phyloP scores from a whole-genome alignment of 1,140 invertebrate species.

The Philopotamus ludificatus region DNA sequence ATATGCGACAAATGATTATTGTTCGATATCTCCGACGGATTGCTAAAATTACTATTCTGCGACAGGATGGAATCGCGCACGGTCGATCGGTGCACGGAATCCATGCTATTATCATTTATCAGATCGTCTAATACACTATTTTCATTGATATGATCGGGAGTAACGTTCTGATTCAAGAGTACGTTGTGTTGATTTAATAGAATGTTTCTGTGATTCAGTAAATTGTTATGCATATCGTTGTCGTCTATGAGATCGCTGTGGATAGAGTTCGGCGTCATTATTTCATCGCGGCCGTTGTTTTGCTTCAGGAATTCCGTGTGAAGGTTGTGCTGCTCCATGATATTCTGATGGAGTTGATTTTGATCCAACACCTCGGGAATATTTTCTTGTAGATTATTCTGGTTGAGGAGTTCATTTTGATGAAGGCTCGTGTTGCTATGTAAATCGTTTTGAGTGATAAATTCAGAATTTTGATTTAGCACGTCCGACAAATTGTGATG shows the following conservation, averaged over 20 bases:
- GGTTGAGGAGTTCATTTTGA: constrained; percentile 44
- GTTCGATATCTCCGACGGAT: constrained; percentile 24
- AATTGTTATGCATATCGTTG: constrained; percentile 31
- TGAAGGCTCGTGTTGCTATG: constrained; percentile 45
- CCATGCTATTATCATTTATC: constrained; percentile 49
- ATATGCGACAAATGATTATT: constrained; percentile 30
- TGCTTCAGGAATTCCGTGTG: constrained; percentile 32
- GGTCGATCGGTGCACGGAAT: constrained; percentile 43
- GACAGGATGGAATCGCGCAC: constrained; percentile 43
- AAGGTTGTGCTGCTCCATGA: constrained; percentile 27
- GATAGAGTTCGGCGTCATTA: constrained; percentile 31
- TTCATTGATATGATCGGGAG: constrained; percentile 30
- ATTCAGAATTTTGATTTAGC: constrained; percentile 43
- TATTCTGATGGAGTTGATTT: constrained; percentile 26
- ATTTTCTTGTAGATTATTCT: constrained; percentile 23
- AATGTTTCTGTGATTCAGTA: constrained; percentile 36
- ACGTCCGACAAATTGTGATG: constrained; percentile 34
- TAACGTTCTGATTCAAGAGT: constrained; percentile 4
- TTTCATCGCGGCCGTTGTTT: constrained; percentile 29
- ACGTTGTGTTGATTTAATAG: constrained; percentile 28
- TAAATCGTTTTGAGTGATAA: constrained; percentile 43
- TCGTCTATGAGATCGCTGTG: constrained; percentile 27
- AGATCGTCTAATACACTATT: constrained; percentile 45
- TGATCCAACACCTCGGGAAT: constrained; percentile 33
- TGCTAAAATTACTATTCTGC: constrained; percentile 18